A percentile compares a stretch with the other conserved stretches of the same genome.
Evolutionary conservation across 37 sponge, comb jelly and placozoan genomes (phyloP).

Genomic region (Oopsacas minuta): DNA sequence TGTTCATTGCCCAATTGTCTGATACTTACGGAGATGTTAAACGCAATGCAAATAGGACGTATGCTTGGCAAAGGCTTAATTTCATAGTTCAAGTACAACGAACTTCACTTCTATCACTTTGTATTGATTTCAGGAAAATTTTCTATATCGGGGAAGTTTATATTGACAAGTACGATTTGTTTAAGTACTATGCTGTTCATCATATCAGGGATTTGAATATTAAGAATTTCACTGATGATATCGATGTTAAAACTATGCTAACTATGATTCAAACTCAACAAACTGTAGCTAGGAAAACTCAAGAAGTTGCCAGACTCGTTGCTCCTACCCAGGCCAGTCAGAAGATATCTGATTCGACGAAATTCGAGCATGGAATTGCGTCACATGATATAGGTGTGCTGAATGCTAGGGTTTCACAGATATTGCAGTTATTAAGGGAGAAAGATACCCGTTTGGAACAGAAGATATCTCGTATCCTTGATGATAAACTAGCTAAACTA

Average conservation of each 20-base stretch:
- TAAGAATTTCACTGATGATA: conserved; percentile 8
- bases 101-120: conserved; percentile 1
- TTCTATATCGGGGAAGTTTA: background rate
- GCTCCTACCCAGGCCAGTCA: background rate
- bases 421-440: background rate
- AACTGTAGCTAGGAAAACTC: background rate
- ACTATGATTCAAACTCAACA: background rate
- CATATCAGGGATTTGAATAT: conserved; percentile 10
- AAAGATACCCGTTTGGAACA: background rate
- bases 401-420: background rate
- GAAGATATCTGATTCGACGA: background rate
- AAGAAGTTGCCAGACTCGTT: background rate
- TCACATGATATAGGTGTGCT: background rate
- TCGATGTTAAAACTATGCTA: background rate
- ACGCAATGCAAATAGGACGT: background rate
- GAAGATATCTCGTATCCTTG: background rate
- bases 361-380: background rate
- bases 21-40: background rate
- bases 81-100: background rate
- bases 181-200: background rate
- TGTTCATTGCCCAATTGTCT: conserved; percentile 1
- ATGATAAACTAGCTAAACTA: background rate
- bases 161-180: background rate
- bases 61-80: conserved; percentile 8
- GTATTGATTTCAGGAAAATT: background rate